Evolutionary conservation across 2,113 vertebrate species (phyloP), one percentile per base, ranked within the genome.

Genomic region (Coracopsis vasa): DNA sequence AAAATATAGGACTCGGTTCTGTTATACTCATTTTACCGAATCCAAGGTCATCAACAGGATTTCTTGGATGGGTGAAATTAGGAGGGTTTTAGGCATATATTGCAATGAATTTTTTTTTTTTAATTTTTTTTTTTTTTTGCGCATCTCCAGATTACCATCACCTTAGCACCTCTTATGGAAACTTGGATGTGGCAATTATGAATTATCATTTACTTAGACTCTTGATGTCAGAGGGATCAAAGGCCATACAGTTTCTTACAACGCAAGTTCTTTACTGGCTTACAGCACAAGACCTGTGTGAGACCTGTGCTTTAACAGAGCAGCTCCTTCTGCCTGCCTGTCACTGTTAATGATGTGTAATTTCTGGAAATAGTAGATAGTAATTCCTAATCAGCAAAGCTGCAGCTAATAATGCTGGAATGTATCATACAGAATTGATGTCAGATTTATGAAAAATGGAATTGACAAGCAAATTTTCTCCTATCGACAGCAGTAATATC

Each of bases 341-440:
- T 96, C 88, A 95, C 61, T 91, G 82, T 37, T 93, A 96, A 95
- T 97, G 88, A 94, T 83, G 88, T 56, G 73, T 82, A 96, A 95
- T 97, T 95, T 92, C 81, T 88, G 65, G 84, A 95, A 65, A 92
- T 88, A 61, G 54, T 81, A 93, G 89, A 71, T 58, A 77, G 45
- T 47, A 86, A 82, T 93, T 93, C 90, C 90, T 95, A 97, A 96
- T 96, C 56, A 94, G 65, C 37, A 92, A 85, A 90, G 41, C 47
- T 92, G 15, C 23, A 72, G 66, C 81, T 94, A 91, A 87, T 95
- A 94, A 86, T 77, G 54, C 71, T 60, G 39, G 39, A 91, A 81
- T 47, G 53, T 74, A 87, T 92, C 83, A 89, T 70, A 62, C 54
- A 79, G 71, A 56, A 92, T 53, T 93, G 65, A 92, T 95, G 74